Evolutionary conservation across 2,888 invertebrate species (phyloP), one percentile per base, ranked within the genome.

Genomic region (Drosophila testacea): DNA sequence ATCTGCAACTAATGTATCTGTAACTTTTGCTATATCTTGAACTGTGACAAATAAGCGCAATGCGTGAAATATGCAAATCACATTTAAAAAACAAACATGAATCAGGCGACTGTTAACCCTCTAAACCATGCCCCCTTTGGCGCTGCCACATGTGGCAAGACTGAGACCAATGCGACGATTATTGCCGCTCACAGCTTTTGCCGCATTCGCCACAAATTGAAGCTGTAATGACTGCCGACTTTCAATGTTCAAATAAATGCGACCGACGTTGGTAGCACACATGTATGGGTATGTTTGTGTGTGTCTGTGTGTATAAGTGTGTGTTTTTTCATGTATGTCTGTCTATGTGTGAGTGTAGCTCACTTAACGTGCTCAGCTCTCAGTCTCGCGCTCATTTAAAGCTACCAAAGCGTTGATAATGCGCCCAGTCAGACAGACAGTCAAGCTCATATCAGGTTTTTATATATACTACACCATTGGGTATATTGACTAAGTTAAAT

Each of bases 1-100:
- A 44, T 28, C 13, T 52, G 13, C 36, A 36, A 36, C 28, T 60
- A 22, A 22, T 32, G 38, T 36, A 42, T 34, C 13, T 52, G 13
- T 44, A 36, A 36, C 13, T 60, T n/a, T 13, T 32, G 30, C 16
- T 32, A 11, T 39, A 81, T 73, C 74, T 74, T 69, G 73, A 73
- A 60, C 70, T 67, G 63, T 71, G 74, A 73, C 64, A 73, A 64
- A 73, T 73, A 76, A 76, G 66, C 79, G 86, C 80, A 77, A 73
- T 69, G 81, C 85, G 79, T 86, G 79, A 88, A 88, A 86, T 88
- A 88, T 86, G 88, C 88, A 87, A 88, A 87, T 82, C 81, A 75
- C 80, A 74, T 59, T 73, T 81, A 78, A 67, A 87, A 85, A 84
- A 81, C 84, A 79, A 84, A 83, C 78, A 81, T 77, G 81, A 87